Evolutionary conservation across 30 jellyfish, hydroid and myxozoan genomes (phyloP).

Genomic region (Sanderia malayensis): DNA sequence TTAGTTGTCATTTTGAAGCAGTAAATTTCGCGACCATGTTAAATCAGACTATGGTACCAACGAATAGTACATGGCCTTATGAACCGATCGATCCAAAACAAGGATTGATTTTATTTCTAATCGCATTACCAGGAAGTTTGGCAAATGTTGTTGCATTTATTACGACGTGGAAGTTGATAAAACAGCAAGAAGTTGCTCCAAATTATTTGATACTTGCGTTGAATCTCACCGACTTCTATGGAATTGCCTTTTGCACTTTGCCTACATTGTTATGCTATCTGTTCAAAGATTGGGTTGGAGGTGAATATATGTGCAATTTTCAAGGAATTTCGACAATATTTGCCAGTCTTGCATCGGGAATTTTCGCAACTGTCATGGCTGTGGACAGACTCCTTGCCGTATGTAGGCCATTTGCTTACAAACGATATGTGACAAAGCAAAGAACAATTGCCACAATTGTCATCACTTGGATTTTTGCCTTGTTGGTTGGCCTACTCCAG

Average conservation of each 20-base stretch:
- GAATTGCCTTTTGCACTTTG: conserved; percentile 60
- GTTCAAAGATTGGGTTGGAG: conserved; percentile 65
- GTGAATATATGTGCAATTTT: conserved; percentile 59
- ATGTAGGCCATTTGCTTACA: conserved; percentile 52
- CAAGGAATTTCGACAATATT: conserved; percentile 63
- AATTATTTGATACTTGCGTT: conserved; percentile 58
- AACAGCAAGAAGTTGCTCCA: conserved; percentile 53
- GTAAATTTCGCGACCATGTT: too few species aligned
- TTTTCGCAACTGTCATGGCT: conserved; percentile 65
- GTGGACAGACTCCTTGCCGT: conserved; percentile 52
- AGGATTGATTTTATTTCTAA: conserved; percentile 54
- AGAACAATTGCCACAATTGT: conserved; percentile 30
- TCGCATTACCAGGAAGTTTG: conserved; percentile 59
- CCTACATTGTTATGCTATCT: conserved; percentile 70
- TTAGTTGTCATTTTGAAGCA: too few species aligned
- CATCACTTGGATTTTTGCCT: conserved; percentile 29
- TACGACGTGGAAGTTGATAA: conserved; percentile 34
- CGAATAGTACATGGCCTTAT: conserved; percentile 49
- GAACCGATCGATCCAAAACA: conserved; percentile 63
- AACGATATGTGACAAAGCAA: conserved; percentile 26
- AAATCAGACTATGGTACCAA: too few species aligned
- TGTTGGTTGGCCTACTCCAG: conserved; percentile 43
- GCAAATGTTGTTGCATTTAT: conserved; percentile 57
- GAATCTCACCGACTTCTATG: conserved; percentile 64
- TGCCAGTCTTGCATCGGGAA: conserved; percentile 71